These are phyloP conservation scores for Rhagophthalmus giganteus DNA, from an alignment of 2,888 invertebrate genomes.

Conservation along the genomic window DNA sequence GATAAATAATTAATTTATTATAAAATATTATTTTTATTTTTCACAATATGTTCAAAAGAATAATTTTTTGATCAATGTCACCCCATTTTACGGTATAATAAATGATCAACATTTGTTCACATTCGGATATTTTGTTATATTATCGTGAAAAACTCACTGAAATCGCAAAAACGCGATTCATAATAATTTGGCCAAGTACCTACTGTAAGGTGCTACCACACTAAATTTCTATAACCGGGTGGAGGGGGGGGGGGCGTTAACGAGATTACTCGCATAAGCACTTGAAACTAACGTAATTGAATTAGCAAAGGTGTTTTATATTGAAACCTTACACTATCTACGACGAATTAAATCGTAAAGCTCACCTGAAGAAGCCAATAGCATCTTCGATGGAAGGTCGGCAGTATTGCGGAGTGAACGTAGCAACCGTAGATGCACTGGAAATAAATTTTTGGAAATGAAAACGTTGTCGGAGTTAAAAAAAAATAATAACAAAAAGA, in stretches of 20 bases:
- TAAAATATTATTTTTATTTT: too few relatives aligned
- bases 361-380: constrained; percentile 95
- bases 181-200: too few relatives aligned
- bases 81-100: too few relatives aligned
- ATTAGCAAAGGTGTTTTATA: constrained; percentile 23
- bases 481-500: constrained; percentile 22
- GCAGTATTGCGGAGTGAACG: constrained; percentile 97
- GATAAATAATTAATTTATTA: too few relatives aligned
- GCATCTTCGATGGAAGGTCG: constrained; percentile 97
- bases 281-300: constrained; percentile 21
- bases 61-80: too few relatives aligned
- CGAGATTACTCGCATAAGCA: constrained; percentile 8
- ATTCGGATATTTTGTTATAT: too few relatives aligned
- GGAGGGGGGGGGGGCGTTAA: too few relatives aligned
- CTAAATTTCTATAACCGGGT: neutral
- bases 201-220: neutral
- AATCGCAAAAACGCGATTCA: too few relatives aligned
- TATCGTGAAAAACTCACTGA: too few relatives aligned
- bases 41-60: too few relatives aligned
- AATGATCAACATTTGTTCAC: too few relatives aligned
- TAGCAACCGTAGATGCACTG: constrained; percentile 98
- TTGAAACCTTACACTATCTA: constrained; percentile 33
- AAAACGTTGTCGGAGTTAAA: neutral
- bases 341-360: constrained; percentile 24
- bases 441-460: constrained; percentile 42